phyloP scores from a whole-genome alignment of 2,113 vertebrate genomes.

The Charadrius vociferus region DNA sequence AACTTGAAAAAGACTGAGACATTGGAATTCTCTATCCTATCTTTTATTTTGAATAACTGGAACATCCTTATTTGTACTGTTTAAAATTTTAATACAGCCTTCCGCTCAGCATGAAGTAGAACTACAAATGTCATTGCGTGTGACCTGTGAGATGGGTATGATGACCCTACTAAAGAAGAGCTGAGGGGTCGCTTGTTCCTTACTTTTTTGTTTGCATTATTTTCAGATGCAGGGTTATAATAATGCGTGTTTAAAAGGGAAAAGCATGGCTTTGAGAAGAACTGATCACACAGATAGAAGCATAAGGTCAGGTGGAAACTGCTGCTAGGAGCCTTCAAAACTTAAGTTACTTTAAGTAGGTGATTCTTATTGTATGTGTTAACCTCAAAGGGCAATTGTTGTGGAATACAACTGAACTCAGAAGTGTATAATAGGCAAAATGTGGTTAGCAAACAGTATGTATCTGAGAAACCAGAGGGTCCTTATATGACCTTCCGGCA shows the following conservation, averaged over 20 bases:
- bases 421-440: neutral
- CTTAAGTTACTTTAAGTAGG: conserved; percentile 11
- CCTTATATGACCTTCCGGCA: neutral
- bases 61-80: neutral
- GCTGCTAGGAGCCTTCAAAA: conserved; percentile 2
- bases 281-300: neutral
- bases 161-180: neutral
- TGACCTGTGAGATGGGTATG: neutral
- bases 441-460: neutral
- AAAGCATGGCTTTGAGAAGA: neutral
- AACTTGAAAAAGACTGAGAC: neutral
- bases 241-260: neutral
- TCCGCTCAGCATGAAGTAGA: neutral
- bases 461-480: neutral
- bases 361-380: conserved; percentile 19
- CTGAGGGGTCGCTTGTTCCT: neutral
- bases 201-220: neutral
- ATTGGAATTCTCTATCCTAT: neutral
- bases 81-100: neutral
- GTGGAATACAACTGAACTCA: neutral
- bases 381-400: conserved; percentile 16
- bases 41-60: neutral
- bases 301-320: neutral
- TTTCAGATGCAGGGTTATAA: neutral
- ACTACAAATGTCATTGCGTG: neutral